These are phyloP conservation scores for Galago senegalensis DNA, from an alignment of 2,797 vertebrate species.

Conservation along the genomic window DNA sequence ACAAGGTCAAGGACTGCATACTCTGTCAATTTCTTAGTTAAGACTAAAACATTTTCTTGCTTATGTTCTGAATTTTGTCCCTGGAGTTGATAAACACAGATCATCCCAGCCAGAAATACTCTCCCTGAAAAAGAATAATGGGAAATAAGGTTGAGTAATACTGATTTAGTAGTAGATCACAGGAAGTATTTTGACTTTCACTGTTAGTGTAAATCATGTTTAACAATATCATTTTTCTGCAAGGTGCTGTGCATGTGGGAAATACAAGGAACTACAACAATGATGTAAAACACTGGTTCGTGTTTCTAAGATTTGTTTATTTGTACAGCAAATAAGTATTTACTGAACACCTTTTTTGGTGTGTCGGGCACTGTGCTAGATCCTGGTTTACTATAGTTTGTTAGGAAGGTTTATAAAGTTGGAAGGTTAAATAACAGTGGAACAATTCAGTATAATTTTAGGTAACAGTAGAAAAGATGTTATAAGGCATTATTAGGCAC, in stretches of 20 bases:
- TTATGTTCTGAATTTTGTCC: neutral
- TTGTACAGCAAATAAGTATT: constrained; percentile 12
- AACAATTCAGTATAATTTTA: neutral
- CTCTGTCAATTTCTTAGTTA: neutral
- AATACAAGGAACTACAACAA: neutral
- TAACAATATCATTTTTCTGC: neutral
- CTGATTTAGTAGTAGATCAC: neutral
- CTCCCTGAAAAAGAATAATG: constrained; percentile 12
- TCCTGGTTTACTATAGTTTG: constrained; percentile 11
- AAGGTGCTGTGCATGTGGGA: neutral
- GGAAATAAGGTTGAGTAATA: neutral
- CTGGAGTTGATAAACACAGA: neutral
- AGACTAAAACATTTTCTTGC: neutral
- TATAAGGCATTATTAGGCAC: neutral
- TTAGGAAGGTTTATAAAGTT: constrained; percentile 16
- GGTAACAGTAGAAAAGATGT: neutral
- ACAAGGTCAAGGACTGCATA: neutral
- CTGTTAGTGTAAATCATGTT: neutral
- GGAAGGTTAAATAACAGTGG: constrained; percentile 42
- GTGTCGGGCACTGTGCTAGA: neutral
- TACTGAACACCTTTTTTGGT: neutral
- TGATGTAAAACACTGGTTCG: neutral
- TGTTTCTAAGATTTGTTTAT: neutral
- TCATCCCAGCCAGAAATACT: neutral
- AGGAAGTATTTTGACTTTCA: neutral